Percentiles rank a stretch among this genome's conserved stretches.
These are phyloP conservation scores for Kryphioiulus occultus DNA, from an alignment of 2,888 invertebrate genomes.

Conservation along the genomic window DNA sequence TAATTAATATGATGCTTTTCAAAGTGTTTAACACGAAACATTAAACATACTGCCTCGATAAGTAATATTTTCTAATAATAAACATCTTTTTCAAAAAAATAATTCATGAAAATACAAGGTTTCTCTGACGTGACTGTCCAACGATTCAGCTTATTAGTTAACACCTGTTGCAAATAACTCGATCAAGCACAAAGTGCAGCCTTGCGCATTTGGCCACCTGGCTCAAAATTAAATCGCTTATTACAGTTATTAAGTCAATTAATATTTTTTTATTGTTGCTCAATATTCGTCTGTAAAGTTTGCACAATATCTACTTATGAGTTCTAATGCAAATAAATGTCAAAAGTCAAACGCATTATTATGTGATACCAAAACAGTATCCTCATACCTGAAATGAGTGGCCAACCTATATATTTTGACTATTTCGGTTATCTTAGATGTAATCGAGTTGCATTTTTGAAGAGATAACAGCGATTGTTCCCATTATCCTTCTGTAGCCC, in stretches of 20 bases:
- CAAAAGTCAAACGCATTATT: neutral
- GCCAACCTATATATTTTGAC: neutral
- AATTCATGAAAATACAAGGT: too few species aligned
- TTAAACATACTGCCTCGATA: too few species aligned
- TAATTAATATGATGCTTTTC: too few species aligned
- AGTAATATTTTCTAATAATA: too few species aligned
- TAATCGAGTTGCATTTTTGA: neutral
- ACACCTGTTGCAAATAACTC: neutral
- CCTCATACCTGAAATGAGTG: neutral
- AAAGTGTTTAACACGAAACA: too few species aligned
- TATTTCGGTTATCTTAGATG: slow-evolving; percentile 10
- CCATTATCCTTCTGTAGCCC: neutral
- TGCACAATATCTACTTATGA: neutral
- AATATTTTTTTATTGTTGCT: too few species aligned
- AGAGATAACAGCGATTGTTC: neutral
- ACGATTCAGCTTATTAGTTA: neutral
- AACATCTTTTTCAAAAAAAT: too few species aligned
- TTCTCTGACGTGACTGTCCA: too few species aligned
- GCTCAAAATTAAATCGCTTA: neutral
- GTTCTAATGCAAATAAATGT: neutral
- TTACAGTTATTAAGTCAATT: neutral
- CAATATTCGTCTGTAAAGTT: too few species aligned
- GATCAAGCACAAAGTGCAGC: neutral
- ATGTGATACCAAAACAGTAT: neutral
- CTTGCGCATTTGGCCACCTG: neutral